A percentile compares a stretch with the other conserved stretches of the same genome.
phyloP scores from a whole-genome alignment of 2,113 vertebrate genomes.

The Heterotilapia buettikoferi region DNA sequence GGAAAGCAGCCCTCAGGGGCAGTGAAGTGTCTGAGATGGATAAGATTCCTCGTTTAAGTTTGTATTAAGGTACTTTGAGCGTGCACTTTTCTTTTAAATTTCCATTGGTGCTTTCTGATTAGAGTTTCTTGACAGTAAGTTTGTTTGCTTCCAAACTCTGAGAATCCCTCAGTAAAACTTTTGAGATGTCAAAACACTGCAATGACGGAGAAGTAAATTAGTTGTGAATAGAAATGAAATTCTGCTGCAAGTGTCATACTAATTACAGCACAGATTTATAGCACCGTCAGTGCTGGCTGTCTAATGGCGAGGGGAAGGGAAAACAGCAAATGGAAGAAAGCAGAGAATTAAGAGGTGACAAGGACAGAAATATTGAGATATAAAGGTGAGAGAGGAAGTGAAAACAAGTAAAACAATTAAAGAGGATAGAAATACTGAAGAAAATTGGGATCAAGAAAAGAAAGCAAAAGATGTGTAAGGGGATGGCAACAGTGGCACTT shows the following conservation, averaged over 20 bases:
- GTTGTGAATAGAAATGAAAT: constrained; percentile 1
- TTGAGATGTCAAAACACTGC: constrained; percentile 20
- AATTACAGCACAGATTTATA: constrained; percentile 26
- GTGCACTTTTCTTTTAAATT: background rate
- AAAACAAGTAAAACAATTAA: background rate
- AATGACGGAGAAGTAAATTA: constrained; percentile 13
- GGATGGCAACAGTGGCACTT: background rate
- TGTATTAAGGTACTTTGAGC: constrained; percentile 3
- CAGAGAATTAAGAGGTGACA: background rate
- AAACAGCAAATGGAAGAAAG: background rate
- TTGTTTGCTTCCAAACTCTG: constrained; percentile 13
- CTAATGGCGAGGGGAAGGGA: background rate
- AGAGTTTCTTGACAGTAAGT: constrained; percentile 12
- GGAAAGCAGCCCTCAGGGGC: background rate
- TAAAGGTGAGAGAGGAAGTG: background rate
- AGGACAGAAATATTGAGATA: background rate
- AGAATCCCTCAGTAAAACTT: constrained; percentile 14
- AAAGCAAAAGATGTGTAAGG: background rate
- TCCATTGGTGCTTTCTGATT: constrained; percentile 7
- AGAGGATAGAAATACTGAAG: constrained; percentile 12
- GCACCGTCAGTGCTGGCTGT: background rate
- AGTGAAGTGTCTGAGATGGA: background rate
- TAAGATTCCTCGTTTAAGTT: constrained; percentile 13
- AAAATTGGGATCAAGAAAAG: background rate
- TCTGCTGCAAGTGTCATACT: constrained; percentile 9